Evolutionary conservation across 2,113 vertebrate genomes (phyloP), one percentile per base, ranked within the genome.

Genomic region (Xyrauchen texanus): DNA sequence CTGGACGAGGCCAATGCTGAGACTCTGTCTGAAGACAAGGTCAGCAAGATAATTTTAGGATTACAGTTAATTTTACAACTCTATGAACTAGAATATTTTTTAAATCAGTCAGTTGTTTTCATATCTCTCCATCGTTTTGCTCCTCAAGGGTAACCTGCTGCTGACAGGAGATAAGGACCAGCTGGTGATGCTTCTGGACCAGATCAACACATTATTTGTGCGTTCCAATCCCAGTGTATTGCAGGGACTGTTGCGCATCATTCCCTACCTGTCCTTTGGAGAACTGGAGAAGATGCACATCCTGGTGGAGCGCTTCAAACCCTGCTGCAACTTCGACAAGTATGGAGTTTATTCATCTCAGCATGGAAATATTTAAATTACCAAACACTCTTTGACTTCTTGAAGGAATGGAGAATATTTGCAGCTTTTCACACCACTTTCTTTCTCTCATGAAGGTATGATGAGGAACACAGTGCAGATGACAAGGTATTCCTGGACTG

Each of bases 241-340:
- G 53, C 98, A 99, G 87, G 98, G 98, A 12, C 90, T 99, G 7
- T 89, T 99, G 10, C 94, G 98, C 75, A 99, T 99, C 90, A 98
- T 99, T 89, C 98, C 98, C 0, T 99, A 97, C 90, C 91, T 99
- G 77, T 98, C 97, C 74, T 99, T 99, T 0, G 98, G 98, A 2
- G 97, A 99, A 77, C 83, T 94, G 85, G 98, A 99, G 89, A 99
- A 99, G 82, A 99, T 99, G 98, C 96, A 97, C 85, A 98, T 97
- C 81, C 86, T 99, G 85, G 97, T 99, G 71, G 97, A 99, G 73
- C 94, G 97, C 0, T 99, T 99, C 88, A 98, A 98, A 80, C 98
- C 98, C 0, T 99, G 95, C 89, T 99, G 98, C 87, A 96, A 88
- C 87, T 99, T 99, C 8, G 97, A 99, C 82, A 99, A 98, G 98